A percentile compares a stretch with the other conserved stretches of the same genome.
Conservation (phyloP, 1,140 invertebrate genomes). For the Pteromalus puparum region DNA sequence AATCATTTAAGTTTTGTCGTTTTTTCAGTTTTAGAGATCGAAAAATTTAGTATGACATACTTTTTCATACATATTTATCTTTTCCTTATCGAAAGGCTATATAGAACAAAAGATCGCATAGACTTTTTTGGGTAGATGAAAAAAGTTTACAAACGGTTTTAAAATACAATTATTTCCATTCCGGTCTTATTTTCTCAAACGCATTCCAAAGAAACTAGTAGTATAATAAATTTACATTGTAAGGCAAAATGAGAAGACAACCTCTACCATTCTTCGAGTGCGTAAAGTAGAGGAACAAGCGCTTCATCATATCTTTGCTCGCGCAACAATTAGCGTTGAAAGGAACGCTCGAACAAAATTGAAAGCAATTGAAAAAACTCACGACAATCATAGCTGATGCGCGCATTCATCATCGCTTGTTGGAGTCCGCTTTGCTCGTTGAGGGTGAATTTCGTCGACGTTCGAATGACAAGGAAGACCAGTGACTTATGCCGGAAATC, state of each 20-base stretch:
- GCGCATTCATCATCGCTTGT: conserved; percentile 3
- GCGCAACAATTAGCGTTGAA: conserved; percentile 32
- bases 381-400: neutral
- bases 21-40: conserved; percentile 10
- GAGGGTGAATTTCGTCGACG: conserved; percentile 32
- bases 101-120: conserved; percentile 20
- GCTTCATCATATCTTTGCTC: conserved; percentile 9
- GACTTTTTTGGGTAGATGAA: conserved; percentile 24
- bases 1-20: conserved; percentile 17
- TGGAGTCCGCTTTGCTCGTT: conserved; percentile 12
- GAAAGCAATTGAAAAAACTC: conserved; percentile 34
- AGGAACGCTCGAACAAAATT: conserved; percentile 35
- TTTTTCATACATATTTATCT: neutral
- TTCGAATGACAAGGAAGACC: conserved; percentile 49
- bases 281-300: conserved; percentile 2
- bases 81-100: too few relatives aligned
- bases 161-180: conserved; percentile 35
- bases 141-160: conserved; percentile 34
- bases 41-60: conserved; percentile 5
- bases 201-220: conserved; percentile 30
- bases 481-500: conserved; percentile 36
- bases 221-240: conserved; percentile 40
- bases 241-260: conserved; percentile 47
- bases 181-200: neutral
- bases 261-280: conserved; percentile 17